phyloP scores from a whole-genome alignment of 2,888 invertebrate species.

The Globia sparganii region DNA sequence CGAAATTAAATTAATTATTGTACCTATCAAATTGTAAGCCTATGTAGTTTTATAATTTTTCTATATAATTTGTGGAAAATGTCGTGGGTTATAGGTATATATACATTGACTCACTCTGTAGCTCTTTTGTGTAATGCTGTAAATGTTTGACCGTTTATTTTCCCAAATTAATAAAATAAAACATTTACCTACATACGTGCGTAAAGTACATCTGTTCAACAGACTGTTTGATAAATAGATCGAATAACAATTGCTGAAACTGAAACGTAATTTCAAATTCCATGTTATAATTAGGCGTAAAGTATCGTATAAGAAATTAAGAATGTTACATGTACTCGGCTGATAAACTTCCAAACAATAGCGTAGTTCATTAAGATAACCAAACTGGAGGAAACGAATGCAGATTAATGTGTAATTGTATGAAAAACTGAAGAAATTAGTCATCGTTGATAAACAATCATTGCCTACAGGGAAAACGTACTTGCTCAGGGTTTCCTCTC shows the following conservation, averaged over 20 bases:
- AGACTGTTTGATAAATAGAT: slow-evolving; percentile 12
- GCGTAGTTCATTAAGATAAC: slow-evolving; percentile 43
- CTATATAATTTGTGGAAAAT: neutral
- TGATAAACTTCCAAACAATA: slow-evolving; percentile 52
- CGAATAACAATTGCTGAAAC: slow-evolving; percentile 34
- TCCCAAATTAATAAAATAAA: neutral
- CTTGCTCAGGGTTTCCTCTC: slow-evolving; percentile 74
- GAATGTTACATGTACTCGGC: slow-evolving; percentile 50
- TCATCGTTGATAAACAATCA: slow-evolving; percentile 49
- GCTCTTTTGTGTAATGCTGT: neutral
- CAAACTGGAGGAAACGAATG: slow-evolving; percentile 45
- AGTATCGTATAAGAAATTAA: slow-evolving; percentile 25
- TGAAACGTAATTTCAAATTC: slow-evolving; percentile 13
- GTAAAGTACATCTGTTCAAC: slow-evolving; percentile 1
- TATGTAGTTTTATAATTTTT: too few species aligned
- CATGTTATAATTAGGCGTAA: slow-evolving; percentile 28
- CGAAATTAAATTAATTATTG: slow-evolving; percentile 29
- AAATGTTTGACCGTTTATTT: neutral
- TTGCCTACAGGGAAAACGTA: slow-evolving; percentile 69
- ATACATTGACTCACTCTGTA: neutral
- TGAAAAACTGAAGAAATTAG: slow-evolving; percentile 35
- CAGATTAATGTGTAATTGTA: slow-evolving; percentile 34
- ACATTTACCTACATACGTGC: neutral
- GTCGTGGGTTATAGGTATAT: neutral
- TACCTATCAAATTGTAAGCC: neutral